A percentile compares a stretch with the other conserved stretches of the same genome.
Conservation (phyloP, 2,797 vertebrate genomes). For the Manis crassicaudata region DNA sequence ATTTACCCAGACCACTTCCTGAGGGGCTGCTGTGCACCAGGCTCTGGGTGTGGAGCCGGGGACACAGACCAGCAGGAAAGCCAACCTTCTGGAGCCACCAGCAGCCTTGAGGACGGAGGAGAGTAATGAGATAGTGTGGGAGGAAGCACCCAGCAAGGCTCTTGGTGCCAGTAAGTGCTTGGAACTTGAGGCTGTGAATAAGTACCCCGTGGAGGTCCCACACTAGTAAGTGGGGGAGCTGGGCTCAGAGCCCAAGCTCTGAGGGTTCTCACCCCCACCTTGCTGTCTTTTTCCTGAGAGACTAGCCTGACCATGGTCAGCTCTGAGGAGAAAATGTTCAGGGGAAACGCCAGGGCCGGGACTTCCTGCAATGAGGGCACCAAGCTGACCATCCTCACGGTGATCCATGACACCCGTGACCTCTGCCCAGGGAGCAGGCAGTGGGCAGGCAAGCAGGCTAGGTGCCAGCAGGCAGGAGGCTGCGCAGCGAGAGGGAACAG, state of each 20-base stretch:
- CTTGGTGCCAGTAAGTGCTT: accelerated
- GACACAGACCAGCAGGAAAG: background rate
- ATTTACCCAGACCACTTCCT: background rate
- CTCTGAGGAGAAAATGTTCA: background rate
- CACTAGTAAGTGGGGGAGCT: too few species aligned
- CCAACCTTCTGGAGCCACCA: background rate
- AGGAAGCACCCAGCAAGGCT: background rate
- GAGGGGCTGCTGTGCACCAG: background rate
- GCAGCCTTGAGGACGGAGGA: background rate
- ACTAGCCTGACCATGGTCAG: background rate
- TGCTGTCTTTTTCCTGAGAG: background rate
- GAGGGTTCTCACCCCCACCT: background rate
- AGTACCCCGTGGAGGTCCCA: background rate
- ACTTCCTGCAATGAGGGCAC: background rate
- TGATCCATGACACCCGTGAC: background rate
- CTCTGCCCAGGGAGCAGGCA: background rate
- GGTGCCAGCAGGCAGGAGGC: background rate
- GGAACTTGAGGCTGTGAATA: background rate
- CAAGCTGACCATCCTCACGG: background rate
- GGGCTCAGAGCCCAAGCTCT: background rate
- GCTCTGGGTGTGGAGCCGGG: background rate
- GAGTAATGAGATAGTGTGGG: background rate
- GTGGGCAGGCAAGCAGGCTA: background rate
- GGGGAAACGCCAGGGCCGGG: background rate
- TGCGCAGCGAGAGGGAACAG: background rate